Evolutionary conservation across 2,113 vertebrate species (phyloP), one percentile per base, ranked within the genome.

Genomic region (Odontophorus gujanensis): DNA sequence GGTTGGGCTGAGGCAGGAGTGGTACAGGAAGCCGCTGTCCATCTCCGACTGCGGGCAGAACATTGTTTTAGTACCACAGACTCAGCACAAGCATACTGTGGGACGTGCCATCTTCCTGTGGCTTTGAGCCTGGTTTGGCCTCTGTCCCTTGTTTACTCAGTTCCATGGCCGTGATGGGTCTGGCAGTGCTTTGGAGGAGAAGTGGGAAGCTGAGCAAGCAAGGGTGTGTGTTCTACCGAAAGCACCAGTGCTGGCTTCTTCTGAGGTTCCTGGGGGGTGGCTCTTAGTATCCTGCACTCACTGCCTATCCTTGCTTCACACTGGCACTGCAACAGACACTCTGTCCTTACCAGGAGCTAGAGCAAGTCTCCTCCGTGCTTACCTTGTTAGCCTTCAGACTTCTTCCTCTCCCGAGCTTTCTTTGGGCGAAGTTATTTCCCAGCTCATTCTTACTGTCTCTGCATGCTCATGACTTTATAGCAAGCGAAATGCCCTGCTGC

Each of bases 91-190:
- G 68, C 78, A 28, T 47, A 16, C 21, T 77, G 1, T 0, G 11
- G 68, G 63, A 59, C 47, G n/a, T 67, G 85, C 73, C 63, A 63
- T 63, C 45, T 78, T 74, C 34, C 51, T 83, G 80, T 71, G 88
- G 88, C 85, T 90, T 77, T 48, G 30, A 28, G 76, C 72, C 38
- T 95, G 45, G 14, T 80, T 79, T 96, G 85, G 63, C 90, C 1
- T 0, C 59, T 74, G 50, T 85, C 73, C 65, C 65, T 85, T 87
- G 55, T 78, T 83, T 57, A 43, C 73, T 84, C 45, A 7, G 0
- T 83, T 90, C 68, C 80, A 67, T 47, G 77, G 11, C 59, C 62
- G 3, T 1, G 0, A 13, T 58, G 67, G 82, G 58, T 62, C 75
- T 96, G 85, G 76, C 85, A n/a, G 59, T 40, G 26, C 82, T 62